Base-by-base conservation (phyloP, 2,888 invertebrate species). In the Schizotus pectinicornis region DNA sequence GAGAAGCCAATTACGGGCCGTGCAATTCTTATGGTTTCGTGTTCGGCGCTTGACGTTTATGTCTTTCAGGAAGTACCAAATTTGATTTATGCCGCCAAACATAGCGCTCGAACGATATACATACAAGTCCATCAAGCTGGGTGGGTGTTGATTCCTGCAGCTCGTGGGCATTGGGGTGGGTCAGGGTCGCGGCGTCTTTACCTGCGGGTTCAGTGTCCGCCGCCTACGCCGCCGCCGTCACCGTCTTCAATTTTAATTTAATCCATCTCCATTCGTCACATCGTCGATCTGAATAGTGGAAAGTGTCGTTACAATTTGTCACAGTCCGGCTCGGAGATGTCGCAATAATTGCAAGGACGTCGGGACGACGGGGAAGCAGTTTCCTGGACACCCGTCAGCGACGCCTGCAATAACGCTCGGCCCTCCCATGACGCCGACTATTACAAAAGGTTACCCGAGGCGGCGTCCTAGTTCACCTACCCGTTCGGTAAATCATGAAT, bases 401-500 rank as follows among this genome's bases (percentile, higher is more conserved):
- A 46, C 31, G 39, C 41, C 35, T 37, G 41, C 47, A 39, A 46
- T 33, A 46, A 36, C 9, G 11, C 32, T n/a, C 11, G 6, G 56
- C 46, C 69, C 69, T 64, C 67, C 69, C 69, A 69, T 65, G 67
- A 68, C 47, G 69, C 61, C 58, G 57, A 52, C 61, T 62, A 62
- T 62, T 64, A 63, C 47, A 56, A 56, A 63, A 47, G 41, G 58
- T 45, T 39, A 58, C 64, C 56, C 50, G 58, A 61, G 62, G 65
- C 63, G 50, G 42, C 9, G 42, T 41, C 52, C 71, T 67, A 67
- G 68, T 69, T 71, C 71, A 70, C 67, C 68, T 68, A 69, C 67
- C 64, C 65, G 59, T 64, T 58, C 67, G 64, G 64, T 70, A 68
- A 68, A 70, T 72, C 71, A 69, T 67, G 62, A 22, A 22, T 22